A percentile compares a stretch with the other conserved stretches of the same genome.
Conservation (phyloP, 2,113 vertebrate species). For the Seriola quinqueradiata region DNA sequence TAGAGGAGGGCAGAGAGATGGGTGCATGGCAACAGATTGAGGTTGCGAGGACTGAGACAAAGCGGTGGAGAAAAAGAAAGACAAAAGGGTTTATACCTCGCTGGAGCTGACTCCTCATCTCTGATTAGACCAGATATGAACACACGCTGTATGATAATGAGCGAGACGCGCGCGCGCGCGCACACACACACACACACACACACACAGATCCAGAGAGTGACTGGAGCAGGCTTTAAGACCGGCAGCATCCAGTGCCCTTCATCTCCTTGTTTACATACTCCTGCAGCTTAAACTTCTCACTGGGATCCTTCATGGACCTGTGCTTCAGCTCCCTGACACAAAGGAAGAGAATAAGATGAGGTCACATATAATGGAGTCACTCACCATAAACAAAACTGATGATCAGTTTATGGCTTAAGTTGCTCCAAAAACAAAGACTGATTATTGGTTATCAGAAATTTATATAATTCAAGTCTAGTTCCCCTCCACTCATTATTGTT, state of each 20-base stretch:
- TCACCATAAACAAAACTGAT: not conserved
- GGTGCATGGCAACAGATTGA: not conserved
- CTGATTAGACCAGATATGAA: conserved; percentile 31
- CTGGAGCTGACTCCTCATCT: conserved; percentile 55
- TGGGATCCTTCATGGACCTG: conserved; percentile 86
- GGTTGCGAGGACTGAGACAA: not conserved
- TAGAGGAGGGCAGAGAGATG: not conserved
- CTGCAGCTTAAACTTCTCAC: conserved; percentile 91
- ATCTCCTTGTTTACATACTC: conserved; percentile 92
- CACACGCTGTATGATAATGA: conserved; percentile 22
- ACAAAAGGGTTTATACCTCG: conserved; percentile 42
- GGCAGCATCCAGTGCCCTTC: conserved; percentile 83
- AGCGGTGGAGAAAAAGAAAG: conserved; percentile 10
- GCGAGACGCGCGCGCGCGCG: not conserved
- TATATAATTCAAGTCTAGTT: not conserved
- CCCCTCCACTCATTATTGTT: not conserved
- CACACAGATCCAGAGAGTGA: conserved; percentile 16
- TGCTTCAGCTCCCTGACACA: conserved; percentile 91
- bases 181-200: conserved; percentile 14
- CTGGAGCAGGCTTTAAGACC: conserved; percentile 54
- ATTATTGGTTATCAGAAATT: not conserved
- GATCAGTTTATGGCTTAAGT: not conserved
- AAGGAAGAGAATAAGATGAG: conserved; percentile 1
- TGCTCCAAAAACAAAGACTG: not conserved
- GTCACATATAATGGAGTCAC: not conserved